Conservation (phyloP, 2,888 invertebrate genomes). For the Hedychridium roseum region DNA sequence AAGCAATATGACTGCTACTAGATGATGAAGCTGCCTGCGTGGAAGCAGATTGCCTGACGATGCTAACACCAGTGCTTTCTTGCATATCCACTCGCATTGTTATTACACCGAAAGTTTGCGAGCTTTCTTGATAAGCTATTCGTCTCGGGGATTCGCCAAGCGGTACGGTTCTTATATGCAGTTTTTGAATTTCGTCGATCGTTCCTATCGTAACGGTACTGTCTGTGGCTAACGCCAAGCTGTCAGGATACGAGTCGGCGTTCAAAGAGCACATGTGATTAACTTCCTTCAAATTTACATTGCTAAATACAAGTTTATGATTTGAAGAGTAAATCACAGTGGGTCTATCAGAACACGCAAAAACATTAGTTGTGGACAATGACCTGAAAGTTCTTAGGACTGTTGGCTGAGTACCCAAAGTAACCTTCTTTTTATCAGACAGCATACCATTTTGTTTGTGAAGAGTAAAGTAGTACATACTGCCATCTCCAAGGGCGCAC, state of each 20-base stretch:
- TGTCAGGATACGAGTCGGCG: slow-evolving; percentile 93
- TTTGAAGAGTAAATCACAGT: slow-evolving; percentile 99
- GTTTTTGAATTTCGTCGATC: slow-evolving; percentile 97
- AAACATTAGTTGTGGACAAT: slow-evolving; percentile 92
- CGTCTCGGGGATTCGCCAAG: slow-evolving; percentile 93
- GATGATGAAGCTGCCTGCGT: slow-evolving; percentile 76
- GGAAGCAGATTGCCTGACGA: slow-evolving; percentile 77
- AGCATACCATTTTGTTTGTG: slow-evolving; percentile 79
- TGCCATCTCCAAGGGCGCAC: slow-evolving; percentile 96
- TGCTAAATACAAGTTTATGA: slow-evolving; percentile 97
- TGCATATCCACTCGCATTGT: slow-evolving; percentile 89
- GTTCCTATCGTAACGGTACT: slow-evolving; percentile 93
- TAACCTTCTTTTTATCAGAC: slow-evolving; percentile 92
- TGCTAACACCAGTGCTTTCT: slow-evolving; percentile 73
- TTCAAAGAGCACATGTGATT: slow-evolving; percentile 98
- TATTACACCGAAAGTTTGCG: slow-evolving; percentile 93
- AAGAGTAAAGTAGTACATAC: slow-evolving; percentile 94
- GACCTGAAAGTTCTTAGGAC: slow-evolving; percentile 90
- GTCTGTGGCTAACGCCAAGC: slow-evolving; percentile 88
- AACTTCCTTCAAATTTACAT: slow-evolving; percentile 93
- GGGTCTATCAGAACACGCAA: slow-evolving; percentile 98
- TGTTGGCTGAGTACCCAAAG: slow-evolving; percentile 96
- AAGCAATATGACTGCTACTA: slow-evolving; percentile 65
- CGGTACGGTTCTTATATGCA: slow-evolving; percentile 95
- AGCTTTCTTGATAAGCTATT: slow-evolving; percentile 93